phyloP scores from a whole-genome alignment of 2,113 vertebrate genomes.

The Conger conger region DNA sequence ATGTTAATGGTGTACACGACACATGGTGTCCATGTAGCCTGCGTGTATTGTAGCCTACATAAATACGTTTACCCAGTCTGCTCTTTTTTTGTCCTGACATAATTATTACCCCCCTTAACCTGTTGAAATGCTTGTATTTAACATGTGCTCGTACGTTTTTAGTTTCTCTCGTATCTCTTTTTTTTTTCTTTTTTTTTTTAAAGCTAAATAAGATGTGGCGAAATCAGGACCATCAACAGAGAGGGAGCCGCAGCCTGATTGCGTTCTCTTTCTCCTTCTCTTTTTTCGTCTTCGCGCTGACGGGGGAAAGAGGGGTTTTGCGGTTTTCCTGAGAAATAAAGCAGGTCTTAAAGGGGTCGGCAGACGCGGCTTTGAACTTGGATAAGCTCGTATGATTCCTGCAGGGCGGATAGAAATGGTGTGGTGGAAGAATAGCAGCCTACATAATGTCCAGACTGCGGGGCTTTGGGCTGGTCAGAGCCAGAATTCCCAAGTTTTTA shows the following conservation, averaged over 20 bases:
- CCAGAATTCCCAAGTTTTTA: constrained; percentile 55
- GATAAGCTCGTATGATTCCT: constrained; percentile 90
- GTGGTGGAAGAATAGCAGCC: constrained; percentile 75
- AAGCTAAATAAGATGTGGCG: constrained; percentile 38
- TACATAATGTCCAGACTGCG: constrained; percentile 66
- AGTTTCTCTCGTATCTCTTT: background rate
- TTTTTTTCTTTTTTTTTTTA: constrained; percentile 5
- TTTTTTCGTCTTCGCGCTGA: constrained; percentile 59
- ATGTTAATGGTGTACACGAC: background rate
- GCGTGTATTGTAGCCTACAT: background rate
- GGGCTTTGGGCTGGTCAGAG: constrained; percentile 60
- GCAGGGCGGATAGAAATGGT: constrained; percentile 81
- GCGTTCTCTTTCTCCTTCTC: constrained; percentile 47
- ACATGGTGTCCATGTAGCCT: background rate
- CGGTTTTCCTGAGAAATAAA: constrained; percentile 83
- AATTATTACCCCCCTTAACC: constrained; percentile 59
- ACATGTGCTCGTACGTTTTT: background rate
- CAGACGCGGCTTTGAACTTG: constrained; percentile 98
- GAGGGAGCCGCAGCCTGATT: constrained; percentile 60
- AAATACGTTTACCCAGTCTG: constrained; percentile 11
- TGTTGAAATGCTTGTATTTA: constrained; percentile 71
- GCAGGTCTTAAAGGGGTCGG: constrained; percentile 81
- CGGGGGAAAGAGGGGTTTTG: constrained; percentile 63
- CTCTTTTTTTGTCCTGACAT: constrained; percentile 18
- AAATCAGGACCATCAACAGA: constrained; percentile 54